phyloP scores from a whole-genome alignment of 2,888 invertebrate species.

The Amiota communis region DNA sequence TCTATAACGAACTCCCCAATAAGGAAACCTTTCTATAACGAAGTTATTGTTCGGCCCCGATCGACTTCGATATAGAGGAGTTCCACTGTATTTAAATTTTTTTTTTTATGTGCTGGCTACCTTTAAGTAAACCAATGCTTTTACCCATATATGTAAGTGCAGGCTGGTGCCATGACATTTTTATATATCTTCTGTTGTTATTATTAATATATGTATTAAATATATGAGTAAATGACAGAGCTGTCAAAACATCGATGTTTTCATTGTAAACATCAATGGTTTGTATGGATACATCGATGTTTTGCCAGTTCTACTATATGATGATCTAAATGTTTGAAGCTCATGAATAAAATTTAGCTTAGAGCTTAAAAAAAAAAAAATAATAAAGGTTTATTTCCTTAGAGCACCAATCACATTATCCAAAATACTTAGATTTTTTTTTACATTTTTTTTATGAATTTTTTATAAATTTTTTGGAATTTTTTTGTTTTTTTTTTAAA shows the following conservation, averaged over 20 bases:
- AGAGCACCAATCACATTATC: neutral
- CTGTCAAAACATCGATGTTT: too few relatives aligned
- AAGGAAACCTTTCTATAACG: too few relatives aligned
- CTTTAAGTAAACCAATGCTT: too few relatives aligned
- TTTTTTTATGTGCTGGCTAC: too few relatives aligned
- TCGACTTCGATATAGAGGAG: too few relatives aligned
- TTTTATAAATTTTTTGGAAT: neutral
- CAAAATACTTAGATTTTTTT: conserved; percentile 1
- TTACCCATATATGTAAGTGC: too few relatives aligned
- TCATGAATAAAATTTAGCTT: conserved; percentile 29
- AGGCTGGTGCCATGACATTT: neutral
- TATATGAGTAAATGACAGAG: conserved; percentile 7
- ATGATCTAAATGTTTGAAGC: too few relatives aligned
- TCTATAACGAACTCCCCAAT: too few relatives aligned
- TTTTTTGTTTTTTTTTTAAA: neutral
- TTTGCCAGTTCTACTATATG: too few relatives aligned
- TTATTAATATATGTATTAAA: conserved; percentile 6
- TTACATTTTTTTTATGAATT: neutral
- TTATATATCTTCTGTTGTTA: conserved; percentile 1
- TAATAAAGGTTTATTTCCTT: neutral
- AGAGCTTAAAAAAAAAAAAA: conserved; percentile 24
- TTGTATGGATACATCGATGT: too few relatives aligned
- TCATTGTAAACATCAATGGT: neutral
- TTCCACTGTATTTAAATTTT: too few relatives aligned
- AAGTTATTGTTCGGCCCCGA: too few relatives aligned